phyloP scores from a whole-genome alignment of 2,888 invertebrate species.

The Agrotis exclamationis region DNA sequence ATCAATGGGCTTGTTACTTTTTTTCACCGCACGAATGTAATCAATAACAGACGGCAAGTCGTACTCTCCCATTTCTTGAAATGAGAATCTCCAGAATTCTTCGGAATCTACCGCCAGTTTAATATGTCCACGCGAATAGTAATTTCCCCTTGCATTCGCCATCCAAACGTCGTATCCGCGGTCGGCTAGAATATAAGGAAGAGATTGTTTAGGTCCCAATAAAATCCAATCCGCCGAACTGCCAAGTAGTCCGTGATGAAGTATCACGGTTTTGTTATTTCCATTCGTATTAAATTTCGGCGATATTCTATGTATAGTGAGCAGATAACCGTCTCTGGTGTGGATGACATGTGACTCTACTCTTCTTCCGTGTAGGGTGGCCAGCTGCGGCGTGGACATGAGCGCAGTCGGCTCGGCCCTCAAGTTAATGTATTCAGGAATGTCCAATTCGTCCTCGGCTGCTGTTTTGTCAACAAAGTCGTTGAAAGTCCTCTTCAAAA shows the following conservation, averaged over 20 bases:
- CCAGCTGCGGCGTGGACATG: conserved; percentile 78
- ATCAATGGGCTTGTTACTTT: conserved; percentile 70
- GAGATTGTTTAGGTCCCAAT: conserved; percentile 78
- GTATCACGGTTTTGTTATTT: conserved; percentile 71
- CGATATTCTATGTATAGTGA: conserved; percentile 79
- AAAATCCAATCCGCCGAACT: conserved; percentile 86
- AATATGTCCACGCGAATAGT: conserved; percentile 79
- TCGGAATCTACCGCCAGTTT: conserved; percentile 65
- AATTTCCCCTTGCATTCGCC: conserved; percentile 86
- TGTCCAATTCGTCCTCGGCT: conserved; percentile 55
- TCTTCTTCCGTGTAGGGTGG: conserved; percentile 75
- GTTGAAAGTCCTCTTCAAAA: conserved; percentile 61
- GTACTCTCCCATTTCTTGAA: conserved; percentile 81
- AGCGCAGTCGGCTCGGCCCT: conserved; percentile 71
- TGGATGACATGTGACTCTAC: conserved; percentile 78
- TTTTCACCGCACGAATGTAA: conserved; percentile 75
- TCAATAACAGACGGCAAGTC: conserved; percentile 80
- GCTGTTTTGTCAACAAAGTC: conserved; percentile 66
- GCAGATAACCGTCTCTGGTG: conserved; percentile 79
- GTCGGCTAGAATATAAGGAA: conserved; percentile 89
- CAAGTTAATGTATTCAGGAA: conserved; percentile 60
- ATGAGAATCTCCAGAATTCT: conserved; percentile 81
- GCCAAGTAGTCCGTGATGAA: conserved; percentile 83
- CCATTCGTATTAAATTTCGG: conserved; percentile 14
- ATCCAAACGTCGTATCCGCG: conserved; percentile 92